Percentiles rank a stretch among this genome's conserved stretches.
phyloP scores from a whole-genome alignment of 1,140 invertebrate genomes.

The Drosophila ambigua region DNA sequence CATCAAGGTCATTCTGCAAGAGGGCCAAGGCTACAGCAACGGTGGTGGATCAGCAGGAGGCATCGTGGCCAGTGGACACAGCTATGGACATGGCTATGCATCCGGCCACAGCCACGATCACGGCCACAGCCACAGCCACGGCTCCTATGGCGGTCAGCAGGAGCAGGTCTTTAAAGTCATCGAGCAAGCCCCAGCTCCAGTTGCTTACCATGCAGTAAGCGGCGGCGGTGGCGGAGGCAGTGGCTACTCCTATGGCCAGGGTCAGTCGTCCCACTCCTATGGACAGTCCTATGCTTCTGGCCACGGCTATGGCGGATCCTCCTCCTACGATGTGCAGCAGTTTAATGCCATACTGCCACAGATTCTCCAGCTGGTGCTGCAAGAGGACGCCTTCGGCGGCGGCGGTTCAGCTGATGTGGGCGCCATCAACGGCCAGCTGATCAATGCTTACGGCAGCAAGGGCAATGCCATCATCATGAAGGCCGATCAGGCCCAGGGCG shows the following conservation, averaged over 20 bases:
- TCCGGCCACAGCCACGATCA: slow-evolving; percentile 10
- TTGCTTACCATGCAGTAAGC: slow-evolving; percentile 48
- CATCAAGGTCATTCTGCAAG: slow-evolving; percentile 70
- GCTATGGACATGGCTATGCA: slow-evolving; percentile 43
- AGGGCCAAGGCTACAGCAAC: slow-evolving; percentile 60
- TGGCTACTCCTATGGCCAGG: slow-evolving; percentile 49
- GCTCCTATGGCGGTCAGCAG: slow-evolving; percentile 35
- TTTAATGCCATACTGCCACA: slow-evolving; percentile 70
- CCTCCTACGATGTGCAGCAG: slow-evolving; percentile 48
- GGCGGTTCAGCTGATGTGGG: slow-evolving; percentile 51
- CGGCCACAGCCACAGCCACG: slow-evolving; percentile 28
- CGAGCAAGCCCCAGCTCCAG: slow-evolving; percentile 47
- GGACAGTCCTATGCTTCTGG: slow-evolving; percentile 63
- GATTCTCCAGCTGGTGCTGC: slow-evolving; percentile 70
- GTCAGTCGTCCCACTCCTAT: slow-evolving; percentile 37
- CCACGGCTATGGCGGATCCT: slow-evolving; percentile 54
- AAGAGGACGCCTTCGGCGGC: slow-evolving; percentile 59
- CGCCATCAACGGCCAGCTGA: slow-evolving; percentile 67
- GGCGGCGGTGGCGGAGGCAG: slow-evolving; percentile 19
- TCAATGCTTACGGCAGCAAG: slow-evolving; percentile 55
- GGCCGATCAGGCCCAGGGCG: slow-evolving; percentile 61
- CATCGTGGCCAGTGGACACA: slow-evolving; percentile 25
- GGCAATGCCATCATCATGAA: slow-evolving; percentile 70
- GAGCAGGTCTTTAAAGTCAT: slow-evolving; percentile 72
- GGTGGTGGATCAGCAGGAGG: slow-evolving; percentile 32